phyloP scores from a whole-genome alignment of 2,797 vertebrate genomes.

The Margarornis squamiger region DNA sequence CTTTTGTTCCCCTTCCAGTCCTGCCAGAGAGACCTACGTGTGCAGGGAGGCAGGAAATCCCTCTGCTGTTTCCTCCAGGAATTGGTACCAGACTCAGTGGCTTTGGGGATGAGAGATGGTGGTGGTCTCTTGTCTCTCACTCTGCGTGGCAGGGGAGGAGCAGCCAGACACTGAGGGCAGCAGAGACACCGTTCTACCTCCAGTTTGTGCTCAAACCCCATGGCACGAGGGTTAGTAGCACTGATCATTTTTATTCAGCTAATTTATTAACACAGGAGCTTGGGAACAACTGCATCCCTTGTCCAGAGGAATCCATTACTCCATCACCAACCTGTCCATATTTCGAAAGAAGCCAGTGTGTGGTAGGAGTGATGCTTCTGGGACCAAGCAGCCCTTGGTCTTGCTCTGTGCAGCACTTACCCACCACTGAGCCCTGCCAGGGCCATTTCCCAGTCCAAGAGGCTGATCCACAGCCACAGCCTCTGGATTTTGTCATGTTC shows the following conservation, averaged over 20 bases:
- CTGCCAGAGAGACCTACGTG: not conserved
- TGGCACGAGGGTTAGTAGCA: not conserved
- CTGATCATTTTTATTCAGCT: not conserved
- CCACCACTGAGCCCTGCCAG: not conserved
- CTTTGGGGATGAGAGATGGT: not conserved
- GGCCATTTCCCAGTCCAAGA: not conserved
- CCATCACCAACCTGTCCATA: not conserved
- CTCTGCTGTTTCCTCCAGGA: not conserved
- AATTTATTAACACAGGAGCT: not conserved
- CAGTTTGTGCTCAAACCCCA: not conserved
- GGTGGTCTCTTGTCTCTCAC: not conserved
- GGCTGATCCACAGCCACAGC: no score
- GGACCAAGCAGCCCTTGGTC: not conserved
- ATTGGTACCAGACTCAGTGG: accelerated
- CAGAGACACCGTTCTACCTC: not conserved
- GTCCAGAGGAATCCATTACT: not conserved
- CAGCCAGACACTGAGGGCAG: not conserved
- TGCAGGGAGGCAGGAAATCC: not conserved
- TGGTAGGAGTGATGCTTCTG: not conserved
- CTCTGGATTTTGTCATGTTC: not conserved
- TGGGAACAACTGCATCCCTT: not conserved
- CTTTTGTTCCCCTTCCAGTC: not conserved
- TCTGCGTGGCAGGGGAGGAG: not conserved
- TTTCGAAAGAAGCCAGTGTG: not conserved
- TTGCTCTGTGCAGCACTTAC: not conserved